phyloP scores from a whole-genome alignment of 2,888 invertebrate species.

The Acleris literana region DNA sequence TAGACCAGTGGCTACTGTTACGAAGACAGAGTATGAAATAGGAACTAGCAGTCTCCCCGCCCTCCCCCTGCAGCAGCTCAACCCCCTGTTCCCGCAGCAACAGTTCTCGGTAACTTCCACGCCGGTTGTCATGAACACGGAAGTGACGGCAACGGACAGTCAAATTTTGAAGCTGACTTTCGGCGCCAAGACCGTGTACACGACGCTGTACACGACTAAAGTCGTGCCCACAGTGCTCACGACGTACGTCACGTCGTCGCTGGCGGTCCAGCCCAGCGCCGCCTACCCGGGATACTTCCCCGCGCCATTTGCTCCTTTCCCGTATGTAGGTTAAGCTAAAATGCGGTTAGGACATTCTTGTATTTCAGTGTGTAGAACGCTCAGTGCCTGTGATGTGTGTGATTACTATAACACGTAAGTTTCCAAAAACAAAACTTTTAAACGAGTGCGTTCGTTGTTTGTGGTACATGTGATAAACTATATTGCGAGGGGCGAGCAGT shows the following conservation, averaged over 20 bases:
- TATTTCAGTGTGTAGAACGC: constrained; percentile 36
- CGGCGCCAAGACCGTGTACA: constrained; percentile 95
- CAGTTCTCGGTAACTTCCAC: constrained; percentile 91
- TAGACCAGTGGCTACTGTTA: constrained; percentile 89
- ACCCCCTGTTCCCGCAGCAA: constrained; percentile 84
- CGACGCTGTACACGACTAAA: constrained; percentile 92
- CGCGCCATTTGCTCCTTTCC: constrained; percentile 89
- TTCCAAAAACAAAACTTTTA: constrained; percentile 57
- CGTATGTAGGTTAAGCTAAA: constrained; percentile 87
- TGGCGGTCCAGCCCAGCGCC: constrained; percentile 88
- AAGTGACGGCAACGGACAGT: constrained; percentile 91
- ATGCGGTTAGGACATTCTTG: constrained; percentile 39
- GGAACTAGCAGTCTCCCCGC: constrained; percentile 88
- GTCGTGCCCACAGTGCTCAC: constrained; percentile 92
- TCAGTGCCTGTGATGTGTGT: constrained; percentile 60
- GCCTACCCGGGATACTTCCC: constrained; percentile 91
- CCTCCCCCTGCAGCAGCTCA: constrained; percentile 82
- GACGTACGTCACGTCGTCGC: constrained; percentile 91
- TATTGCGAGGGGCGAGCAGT: constrained; percentile 70
- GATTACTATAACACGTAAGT: constrained; percentile 54
- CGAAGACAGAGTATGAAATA: constrained; percentile 90
- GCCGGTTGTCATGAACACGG: constrained; percentile 90
- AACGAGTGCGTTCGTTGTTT: constrained; percentile 61
- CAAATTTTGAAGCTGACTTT: constrained; percentile 93
- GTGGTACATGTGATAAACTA: constrained; percentile 69